Base-by-base conservation (phyloP, 2,797 vertebrate species). In the Takifugu rubripes region DNA sequence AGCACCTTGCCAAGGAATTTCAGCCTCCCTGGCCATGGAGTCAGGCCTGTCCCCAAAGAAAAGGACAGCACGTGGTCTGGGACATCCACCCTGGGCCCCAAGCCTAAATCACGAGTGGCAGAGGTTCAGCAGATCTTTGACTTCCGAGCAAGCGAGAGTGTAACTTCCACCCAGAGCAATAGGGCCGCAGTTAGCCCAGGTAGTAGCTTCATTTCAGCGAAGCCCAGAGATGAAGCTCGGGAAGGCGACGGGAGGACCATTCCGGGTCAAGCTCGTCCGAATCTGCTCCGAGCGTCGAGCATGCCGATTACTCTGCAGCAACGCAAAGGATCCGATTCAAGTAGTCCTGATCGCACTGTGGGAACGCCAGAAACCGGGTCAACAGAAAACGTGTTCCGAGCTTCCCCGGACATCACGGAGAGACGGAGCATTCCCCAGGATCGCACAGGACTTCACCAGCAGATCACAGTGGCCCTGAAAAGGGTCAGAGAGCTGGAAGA, bases 1-100 rank as follows among this genome's bases (percentile, higher is more conserved):
- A 98, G 94, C 83, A 98, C 97, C 53, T 82, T 99, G 70, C 97
- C 97, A 17, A 90, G 96, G 15, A 99, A 98, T 75, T 99, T 98
- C 80, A 97, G 97, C 79, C 92, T 99, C 33, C 96, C 94, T 0
- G 93, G 94, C 52, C 93, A 92, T 2, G 88, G 90, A 27, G 86
- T 87, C 46, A 89, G 89, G 1, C 87, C 84, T 31, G 51, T 70
- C 16, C 85, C 87, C 12, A 92, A 86, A 75, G 93, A 92, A 61
- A 92, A 82, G 78, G 92, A 92, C 48, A 90, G 51, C 26, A 63
- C 88, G 64, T 95, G 94, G 94, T 88, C 91, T 9, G 89, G 93
- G 0, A 90, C 91, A 0, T 85, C 87, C 59, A 93, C 92, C 56
- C 82, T 93, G 48, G 86, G 90, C 0, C 90, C 91, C 4, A 89